These are phyloP conservation scores for Cryptocephalus moraei DNA, from an alignment of 2,888 invertebrate species.

Conservation along the genomic window DNA sequence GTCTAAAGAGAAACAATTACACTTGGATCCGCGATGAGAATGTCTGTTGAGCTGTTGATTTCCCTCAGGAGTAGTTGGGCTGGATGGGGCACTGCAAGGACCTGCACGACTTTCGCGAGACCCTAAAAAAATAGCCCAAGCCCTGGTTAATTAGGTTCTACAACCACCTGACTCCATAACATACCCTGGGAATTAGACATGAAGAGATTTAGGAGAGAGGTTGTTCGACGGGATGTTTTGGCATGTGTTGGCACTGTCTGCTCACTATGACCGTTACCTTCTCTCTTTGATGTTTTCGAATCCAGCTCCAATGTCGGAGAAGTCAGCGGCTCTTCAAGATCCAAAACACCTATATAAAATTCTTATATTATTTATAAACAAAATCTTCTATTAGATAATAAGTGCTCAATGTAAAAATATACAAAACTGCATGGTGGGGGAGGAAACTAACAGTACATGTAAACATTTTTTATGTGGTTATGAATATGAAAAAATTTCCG, in stretches of 20 bases:
- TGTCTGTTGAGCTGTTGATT: conserved; percentile 59
- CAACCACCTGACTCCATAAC: conserved; percentile 24
- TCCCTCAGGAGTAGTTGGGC: conserved; percentile 55
- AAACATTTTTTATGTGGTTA: too few relatives aligned
- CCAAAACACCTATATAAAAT: conserved; percentile 26
- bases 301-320: conserved; percentile 31
- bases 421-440: too few relatives aligned
- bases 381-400: neutral
- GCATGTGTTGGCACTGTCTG: conserved; percentile 45
- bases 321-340: conserved; percentile 31
- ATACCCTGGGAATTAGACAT: conserved; percentile 91
- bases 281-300: conserved; percentile 50
- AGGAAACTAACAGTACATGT: too few relatives aligned
- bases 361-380: too few relatives aligned
- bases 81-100: conserved; percentile 53
- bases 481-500: too few relatives aligned
- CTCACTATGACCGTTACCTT: conserved; percentile 45
- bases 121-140: conserved; percentile 36
- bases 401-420: neutral
- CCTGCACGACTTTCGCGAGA: conserved; percentile 43
- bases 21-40: conserved; percentile 74
- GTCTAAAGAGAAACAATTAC: conserved; percentile 37
- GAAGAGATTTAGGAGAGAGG: conserved; percentile 90
- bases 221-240: conserved; percentile 84
- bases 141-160: conserved; percentile 1